Evolutionary conservation across 1,140 invertebrate genomes (phyloP), one percentile per base, ranked within the genome.

Genomic region (Drosophila lowei): DNA sequence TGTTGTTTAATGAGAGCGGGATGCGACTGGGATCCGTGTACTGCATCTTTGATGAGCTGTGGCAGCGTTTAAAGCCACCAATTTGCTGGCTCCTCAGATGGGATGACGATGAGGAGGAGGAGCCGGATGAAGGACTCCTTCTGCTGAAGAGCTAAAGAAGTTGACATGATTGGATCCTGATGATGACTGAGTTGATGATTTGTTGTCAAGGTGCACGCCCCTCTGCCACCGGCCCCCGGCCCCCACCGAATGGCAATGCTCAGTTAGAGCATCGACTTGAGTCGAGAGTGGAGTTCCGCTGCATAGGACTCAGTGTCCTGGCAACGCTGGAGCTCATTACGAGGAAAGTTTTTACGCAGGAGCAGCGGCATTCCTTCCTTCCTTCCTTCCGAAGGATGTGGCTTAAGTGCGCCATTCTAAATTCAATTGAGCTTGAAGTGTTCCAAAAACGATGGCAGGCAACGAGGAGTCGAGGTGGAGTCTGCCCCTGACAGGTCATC

Each of bases 361-460:
- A 67, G 9, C 30, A 67, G 9, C 30, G 30, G 30, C 30, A 34
- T 34, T 34, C 30, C 4, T 25, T 25, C 23, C 23, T 3, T 23
- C 21, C 30, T 11, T 76, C 56, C 67, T 80, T 48, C 57, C 62
- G 50, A 28, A 68, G 64, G 60, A 74, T 76, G 66, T 66, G 52
- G 49, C 72, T 85, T 59, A 76, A 85, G 72, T 79, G 72, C 60
- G 59, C 62, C 70, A 86, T 86, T 78, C 80, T 71, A 79, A 84
- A 79, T 84, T 84, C 80, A 84, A 84, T 84, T 84, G 80, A 67
- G 80, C 80, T 85, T 84, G 72, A 85, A 84, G 80, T 84, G 80
- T 85, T 79, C 63, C 71, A 72, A 85, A 79, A 59, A 79, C 79
- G 72, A 73, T 64, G 83, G 64, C 57, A 47, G 61, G 57, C 47